phyloP scores from a whole-genome alignment of 2,888 invertebrate species.

The Sesamia inferens region DNA sequence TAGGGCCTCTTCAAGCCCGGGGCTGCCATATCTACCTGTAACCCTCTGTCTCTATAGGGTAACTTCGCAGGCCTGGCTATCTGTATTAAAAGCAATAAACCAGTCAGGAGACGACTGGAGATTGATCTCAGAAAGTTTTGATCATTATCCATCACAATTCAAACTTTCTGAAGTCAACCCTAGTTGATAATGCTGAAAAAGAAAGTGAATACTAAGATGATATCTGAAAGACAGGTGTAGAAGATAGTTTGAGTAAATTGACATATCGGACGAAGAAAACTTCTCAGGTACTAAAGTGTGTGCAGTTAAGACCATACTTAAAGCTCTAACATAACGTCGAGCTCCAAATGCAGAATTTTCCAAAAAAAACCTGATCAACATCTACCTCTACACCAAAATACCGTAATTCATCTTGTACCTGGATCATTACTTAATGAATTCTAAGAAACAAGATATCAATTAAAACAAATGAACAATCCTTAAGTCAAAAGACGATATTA shows the following conservation, averaged over 20 bases:
- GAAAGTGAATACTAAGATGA: not conserved
- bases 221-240: not conserved
- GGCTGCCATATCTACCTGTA: too few relatives aligned
- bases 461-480: not conserved
- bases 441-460: not conserved
- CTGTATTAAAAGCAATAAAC: constrained; percentile 67
- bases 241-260: not conserved
- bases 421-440: too few relatives aligned
- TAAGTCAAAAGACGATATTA: constrained; percentile 2
- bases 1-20: constrained; percentile 91
- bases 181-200: not conserved
- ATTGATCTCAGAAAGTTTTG: not conserved
- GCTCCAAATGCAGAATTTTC: not conserved
- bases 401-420: too few relatives aligned
- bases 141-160: too few relatives aligned
- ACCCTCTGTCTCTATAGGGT: constrained; percentile 90
- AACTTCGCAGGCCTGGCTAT: constrained; percentile 91
- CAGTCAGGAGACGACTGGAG: not conserved
- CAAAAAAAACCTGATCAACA: too few relatives aligned
- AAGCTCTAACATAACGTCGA: not conserved
- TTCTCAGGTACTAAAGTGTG: not conserved
- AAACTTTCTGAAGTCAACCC: too few relatives aligned
- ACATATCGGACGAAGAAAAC: not conserved
- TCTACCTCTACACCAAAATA: too few relatives aligned
- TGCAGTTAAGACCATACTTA: not conserved